Evolutionary conservation across 1,140 invertebrate genomes (phyloP).

Genomic region (Epicauta chinensis): DNA sequence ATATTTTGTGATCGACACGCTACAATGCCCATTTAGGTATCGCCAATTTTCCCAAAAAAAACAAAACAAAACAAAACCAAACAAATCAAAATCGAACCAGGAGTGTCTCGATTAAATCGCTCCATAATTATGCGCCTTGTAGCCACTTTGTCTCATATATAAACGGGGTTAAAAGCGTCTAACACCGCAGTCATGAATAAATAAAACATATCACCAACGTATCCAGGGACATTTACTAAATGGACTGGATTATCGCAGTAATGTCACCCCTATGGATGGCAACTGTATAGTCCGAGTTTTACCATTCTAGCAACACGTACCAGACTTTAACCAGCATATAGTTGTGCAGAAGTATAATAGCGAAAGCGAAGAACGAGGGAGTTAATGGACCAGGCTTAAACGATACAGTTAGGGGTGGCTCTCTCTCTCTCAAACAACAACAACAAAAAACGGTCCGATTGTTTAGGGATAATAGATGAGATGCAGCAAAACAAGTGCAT

Average conservation of each 20-base stretch:
- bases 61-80: no score
- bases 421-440: no score
- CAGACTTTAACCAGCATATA: not conserved
- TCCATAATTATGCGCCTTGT: no score
- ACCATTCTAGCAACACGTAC: not conserved
- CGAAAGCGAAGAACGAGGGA: not conserved
- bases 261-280: slow-evolving; percentile 7
- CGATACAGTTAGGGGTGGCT: slow-evolving; percentile 1
- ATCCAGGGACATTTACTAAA: slow-evolving; percentile 10
- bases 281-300: not conserved
- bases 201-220: slow-evolving; percentile 5
- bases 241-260: slow-evolving; percentile 18
- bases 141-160: not conserved
- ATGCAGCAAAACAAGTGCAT: slow-evolving; percentile 16
- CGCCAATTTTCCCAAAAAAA: no score
- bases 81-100: no score
- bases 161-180: slow-evolving; percentile 6
- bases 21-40: slow-evolving; percentile 9
- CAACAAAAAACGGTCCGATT: no score
- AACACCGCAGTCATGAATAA: slow-evolving; percentile 13
- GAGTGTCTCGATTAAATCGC: no score
- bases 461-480: not conserved
- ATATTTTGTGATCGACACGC: slow-evolving; percentile 7
- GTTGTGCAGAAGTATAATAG: not conserved
- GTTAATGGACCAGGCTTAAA: slow-evolving; percentile 1